These are phyloP conservation scores for Cheiracanthium punctorium DNA, from an alignment of 2,888 invertebrate species.

Conservation along the genomic window DNA sequence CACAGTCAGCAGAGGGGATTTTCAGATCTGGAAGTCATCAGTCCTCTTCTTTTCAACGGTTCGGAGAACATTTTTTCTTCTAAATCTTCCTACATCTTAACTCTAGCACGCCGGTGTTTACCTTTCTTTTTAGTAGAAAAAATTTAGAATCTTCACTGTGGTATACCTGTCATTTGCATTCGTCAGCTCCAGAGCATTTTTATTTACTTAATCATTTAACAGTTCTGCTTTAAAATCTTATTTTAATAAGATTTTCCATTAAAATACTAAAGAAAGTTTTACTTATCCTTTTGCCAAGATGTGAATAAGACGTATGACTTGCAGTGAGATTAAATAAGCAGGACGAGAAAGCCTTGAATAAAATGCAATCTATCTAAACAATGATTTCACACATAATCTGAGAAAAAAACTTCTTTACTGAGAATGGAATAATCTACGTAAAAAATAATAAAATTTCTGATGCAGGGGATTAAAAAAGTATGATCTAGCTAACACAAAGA, in stretches of 20 bases:
- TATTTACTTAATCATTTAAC: too few relatives aligned
- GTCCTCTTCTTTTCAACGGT: background rate
- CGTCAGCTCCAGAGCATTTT: too few relatives aligned
- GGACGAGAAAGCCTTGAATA: background rate
- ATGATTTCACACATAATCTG: background rate
- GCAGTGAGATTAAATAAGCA: background rate
- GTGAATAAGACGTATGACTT: too few relatives aligned
- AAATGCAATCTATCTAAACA: background rate
- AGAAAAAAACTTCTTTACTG: background rate
- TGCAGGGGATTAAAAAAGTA: too few relatives aligned
- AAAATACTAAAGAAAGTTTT: too few relatives aligned
- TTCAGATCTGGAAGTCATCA: constrained; percentile 39
- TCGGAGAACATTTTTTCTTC: constrained; percentile 10
- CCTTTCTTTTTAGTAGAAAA: background rate
- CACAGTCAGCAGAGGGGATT: constrained; percentile 27
- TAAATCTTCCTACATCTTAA: background rate
- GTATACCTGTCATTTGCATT: too few relatives aligned
- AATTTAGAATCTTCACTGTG: background rate
- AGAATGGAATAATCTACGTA: background rate
- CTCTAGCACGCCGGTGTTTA: background rate
- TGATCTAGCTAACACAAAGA: background rate
- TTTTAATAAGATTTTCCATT: too few relatives aligned
- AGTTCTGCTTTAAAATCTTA: too few relatives aligned
- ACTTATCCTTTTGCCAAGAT: too few relatives aligned
- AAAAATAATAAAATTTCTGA: background rate